These are phyloP conservation scores for Nymphalis c-album DNA, from an alignment of 2,888 invertebrate species.

Conservation along the genomic window DNA sequence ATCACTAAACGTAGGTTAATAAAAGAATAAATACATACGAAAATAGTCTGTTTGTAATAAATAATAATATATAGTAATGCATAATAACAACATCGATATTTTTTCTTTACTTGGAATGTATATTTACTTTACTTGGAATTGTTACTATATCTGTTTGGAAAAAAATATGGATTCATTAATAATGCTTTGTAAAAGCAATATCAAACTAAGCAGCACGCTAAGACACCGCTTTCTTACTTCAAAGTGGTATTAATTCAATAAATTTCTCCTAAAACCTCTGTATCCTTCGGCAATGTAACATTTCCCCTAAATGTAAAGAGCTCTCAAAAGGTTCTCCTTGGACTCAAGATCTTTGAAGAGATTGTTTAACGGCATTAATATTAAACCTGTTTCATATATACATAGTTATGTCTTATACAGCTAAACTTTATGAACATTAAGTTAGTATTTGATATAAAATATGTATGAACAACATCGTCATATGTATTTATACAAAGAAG, in stretches of 20 bases:
- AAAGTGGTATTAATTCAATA: slow-evolving; percentile 7
- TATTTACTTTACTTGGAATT: no score
- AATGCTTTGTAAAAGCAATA: not conserved
- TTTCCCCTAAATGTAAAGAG: slow-evolving; percentile 14
- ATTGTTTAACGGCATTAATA: slow-evolving; percentile 21
- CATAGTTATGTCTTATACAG: not conserved
- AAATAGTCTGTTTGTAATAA: no score
- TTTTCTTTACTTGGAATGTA: no score
- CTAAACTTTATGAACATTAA: no score
- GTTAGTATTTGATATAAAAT: no score
- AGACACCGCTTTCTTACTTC: slow-evolving; percentile 1
- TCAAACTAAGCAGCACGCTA: not conserved
- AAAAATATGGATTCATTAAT: not conserved
- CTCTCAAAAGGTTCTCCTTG: slow-evolving; percentile 16
- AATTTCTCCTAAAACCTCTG: slow-evolving; percentile 5
- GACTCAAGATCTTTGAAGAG: slow-evolving; percentile 20
- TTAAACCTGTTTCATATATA: not conserved
- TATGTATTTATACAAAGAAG: no score
- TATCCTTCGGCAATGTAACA: not conserved
- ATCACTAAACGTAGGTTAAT: no score
- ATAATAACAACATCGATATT: not conserved
- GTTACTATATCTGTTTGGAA: no score
- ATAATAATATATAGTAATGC: no score
- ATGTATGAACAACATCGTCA: no score
- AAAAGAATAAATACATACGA: no score